These are phyloP conservation scores for Nasonia longicornis DNA, from an alignment of 1,140 invertebrate species.

Conservation along the genomic window DNA sequence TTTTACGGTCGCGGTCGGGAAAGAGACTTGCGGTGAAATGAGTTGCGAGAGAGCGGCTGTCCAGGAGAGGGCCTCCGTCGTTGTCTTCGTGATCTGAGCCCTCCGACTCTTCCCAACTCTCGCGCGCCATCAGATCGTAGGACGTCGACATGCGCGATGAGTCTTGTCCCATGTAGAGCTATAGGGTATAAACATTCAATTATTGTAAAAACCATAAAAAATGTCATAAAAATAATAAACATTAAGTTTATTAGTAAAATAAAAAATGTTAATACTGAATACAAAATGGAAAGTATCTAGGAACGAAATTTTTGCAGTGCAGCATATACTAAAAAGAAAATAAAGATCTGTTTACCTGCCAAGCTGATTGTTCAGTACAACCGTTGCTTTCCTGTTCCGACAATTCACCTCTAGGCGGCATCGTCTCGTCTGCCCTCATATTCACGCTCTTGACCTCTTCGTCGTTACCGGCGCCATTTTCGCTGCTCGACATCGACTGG, in stretches of 20 bases:
- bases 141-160: constrained; percentile 73
- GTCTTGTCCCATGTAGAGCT: constrained; percentile 72
- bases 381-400: constrained; percentile 87
- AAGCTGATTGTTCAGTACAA: constrained; percentile 74
- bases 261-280: constrained; percentile 1
- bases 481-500: constrained; percentile 67
- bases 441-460: constrained; percentile 75
- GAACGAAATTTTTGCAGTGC: not conserved
- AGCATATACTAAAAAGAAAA: not conserved
- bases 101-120: constrained; percentile 77
- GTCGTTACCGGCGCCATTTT: constrained; percentile 71
- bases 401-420: constrained; percentile 85
- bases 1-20: constrained; percentile 66
- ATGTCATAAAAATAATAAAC: no score
- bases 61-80: constrained; percentile 61
- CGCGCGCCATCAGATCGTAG: constrained; percentile 76
- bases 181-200: constrained; percentile 41
- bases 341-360: constrained; percentile 69
- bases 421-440: constrained; percentile 85
- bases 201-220: not conserved
- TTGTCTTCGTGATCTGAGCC: constrained; percentile 72
- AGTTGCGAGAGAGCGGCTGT: constrained; percentile 65
- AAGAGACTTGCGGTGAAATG: constrained; percentile 67
- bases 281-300: not conserved
- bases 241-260: no score